Evolutionary conservation across 2,888 invertebrate genomes (phyloP), one percentile per base, ranked within the genome.

Genomic region (Octodonta nipae): DNA sequence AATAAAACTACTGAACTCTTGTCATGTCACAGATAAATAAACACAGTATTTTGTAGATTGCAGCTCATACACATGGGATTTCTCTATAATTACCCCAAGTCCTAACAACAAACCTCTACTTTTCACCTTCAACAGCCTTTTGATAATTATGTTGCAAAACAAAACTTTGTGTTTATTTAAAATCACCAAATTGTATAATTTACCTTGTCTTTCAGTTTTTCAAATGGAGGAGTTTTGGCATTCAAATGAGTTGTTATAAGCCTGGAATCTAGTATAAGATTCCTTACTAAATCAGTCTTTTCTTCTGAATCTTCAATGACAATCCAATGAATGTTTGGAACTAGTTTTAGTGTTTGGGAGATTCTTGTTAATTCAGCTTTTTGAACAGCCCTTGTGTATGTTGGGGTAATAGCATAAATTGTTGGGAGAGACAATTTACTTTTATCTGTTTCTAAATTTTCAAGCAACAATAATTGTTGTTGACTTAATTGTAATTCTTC

Each of bases 341-440:
- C 78, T 45, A 85, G 71, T 63, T 79, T 74, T 41, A 95, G 71
- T 2, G 89, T 81, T 56, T 93, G 87, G 2, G 85, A 81, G 31
- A 95, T 65, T 54, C 93, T 76, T 31, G 91, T 91, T 7, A 95
- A 66, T 61, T 95, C 95, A 6, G 93, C 93, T 61, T 89, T 89
- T 63, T 95, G 93, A 15, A 83, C 83, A 24, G 83, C 75, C 38
- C 93, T 70, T 14, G 75, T 61, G 59, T 91, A 88, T 0, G 93
- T 95, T 17, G 93, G 93, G 3, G 93, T 95, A 45, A 95, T 78
- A 10, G 84, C 84, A 60, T 86, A 93, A 44, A 95, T 85, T 17
- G 68, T 76, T 16, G 87, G 83, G 29, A 48, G 43, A 32, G 43
- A 29, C 17, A 29, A 28, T 6, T 38, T 27, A 31, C 49, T 45